These are phyloP conservation scores for Tinea semifulvella DNA, from an alignment of 2,888 invertebrate species.

Conservation along the genomic window DNA sequence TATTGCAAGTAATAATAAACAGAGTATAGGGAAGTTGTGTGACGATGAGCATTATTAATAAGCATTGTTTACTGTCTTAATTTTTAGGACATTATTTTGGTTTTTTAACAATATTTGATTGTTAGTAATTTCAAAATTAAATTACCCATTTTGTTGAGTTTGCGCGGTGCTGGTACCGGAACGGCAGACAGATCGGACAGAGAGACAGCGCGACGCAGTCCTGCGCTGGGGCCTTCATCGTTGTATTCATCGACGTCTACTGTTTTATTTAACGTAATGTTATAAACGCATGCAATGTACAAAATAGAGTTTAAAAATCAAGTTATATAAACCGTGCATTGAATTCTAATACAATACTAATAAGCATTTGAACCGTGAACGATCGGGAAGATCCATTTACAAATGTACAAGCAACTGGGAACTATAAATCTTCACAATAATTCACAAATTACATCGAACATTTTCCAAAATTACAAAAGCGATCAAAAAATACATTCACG, in stretches of 20 bases:
- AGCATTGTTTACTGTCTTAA: too few relatives aligned
- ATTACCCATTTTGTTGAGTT: too few relatives aligned
- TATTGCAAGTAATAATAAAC: too few relatives aligned
- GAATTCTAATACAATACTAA: background rate
- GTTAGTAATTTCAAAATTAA: too few relatives aligned
- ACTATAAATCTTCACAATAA: background rate
- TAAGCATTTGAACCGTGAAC: background rate
- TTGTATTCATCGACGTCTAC: too few relatives aligned
- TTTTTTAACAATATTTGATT: too few relatives aligned
- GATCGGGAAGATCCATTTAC: too few relatives aligned
- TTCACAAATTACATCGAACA: background rate
- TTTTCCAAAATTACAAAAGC: background rate
- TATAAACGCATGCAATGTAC: constrained; percentile 10
- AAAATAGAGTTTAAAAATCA: background rate
- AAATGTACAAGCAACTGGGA: too few relatives aligned
- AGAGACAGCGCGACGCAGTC: constrained; percentile 82
- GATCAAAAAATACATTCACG: constrained; percentile 25
- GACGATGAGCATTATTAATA: too few relatives aligned
- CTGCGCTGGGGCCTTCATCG: constrained; percentile 46
- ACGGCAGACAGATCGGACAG: constrained; percentile 78
- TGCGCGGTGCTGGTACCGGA: constrained; percentile 69
- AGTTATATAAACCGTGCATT: background rate
- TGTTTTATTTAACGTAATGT: too few relatives aligned
- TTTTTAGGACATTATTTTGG: too few relatives aligned
- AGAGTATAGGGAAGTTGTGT: too few relatives aligned